Conservation (phyloP, 2,888 invertebrate species). For the Cheilosia urbana region DNA sequence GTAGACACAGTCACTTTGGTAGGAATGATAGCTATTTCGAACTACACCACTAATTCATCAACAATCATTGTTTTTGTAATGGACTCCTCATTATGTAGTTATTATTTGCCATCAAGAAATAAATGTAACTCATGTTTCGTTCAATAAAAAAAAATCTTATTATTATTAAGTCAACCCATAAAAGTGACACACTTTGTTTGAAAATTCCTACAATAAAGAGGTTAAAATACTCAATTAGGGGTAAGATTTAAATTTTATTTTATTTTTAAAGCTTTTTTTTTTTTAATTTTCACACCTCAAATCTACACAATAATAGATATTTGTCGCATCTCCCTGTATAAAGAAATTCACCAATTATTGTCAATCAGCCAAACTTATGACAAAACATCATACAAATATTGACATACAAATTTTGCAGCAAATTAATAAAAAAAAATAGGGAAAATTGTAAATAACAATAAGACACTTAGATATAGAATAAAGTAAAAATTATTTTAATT, state of each 20-base stretch:
- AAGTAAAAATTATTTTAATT: constrained; percentile 25
- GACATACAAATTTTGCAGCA: constrained; percentile 14
- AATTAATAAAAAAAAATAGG: constrained; percentile 2
- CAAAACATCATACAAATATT: neutral
- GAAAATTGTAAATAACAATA: constrained; percentile 34
- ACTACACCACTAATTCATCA: no score
- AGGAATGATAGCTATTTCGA: no score
- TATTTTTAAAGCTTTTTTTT: no score
- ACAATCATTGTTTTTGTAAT: no score
- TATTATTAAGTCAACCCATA: no score
- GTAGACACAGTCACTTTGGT: no score
- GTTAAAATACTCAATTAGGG: no score
- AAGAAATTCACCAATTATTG: neutral
- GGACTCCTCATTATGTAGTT: neutral
- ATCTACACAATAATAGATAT: neutral
- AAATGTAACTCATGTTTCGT: constrained; percentile 12
- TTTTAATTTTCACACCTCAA: neutral
- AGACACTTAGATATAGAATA: constrained; percentile 30
- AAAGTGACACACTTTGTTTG: no score
- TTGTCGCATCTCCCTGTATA: neutral
- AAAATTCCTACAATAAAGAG: no score
- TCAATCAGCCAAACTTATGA: neutral
- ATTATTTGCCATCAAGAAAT: constrained; percentile 19
- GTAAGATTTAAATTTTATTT: no score
- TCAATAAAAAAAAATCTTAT: constrained; percentile 16